phyloP scores from a whole-genome alignment of 2,888 invertebrate genomes.

The Cryptus viduatorius region DNA sequence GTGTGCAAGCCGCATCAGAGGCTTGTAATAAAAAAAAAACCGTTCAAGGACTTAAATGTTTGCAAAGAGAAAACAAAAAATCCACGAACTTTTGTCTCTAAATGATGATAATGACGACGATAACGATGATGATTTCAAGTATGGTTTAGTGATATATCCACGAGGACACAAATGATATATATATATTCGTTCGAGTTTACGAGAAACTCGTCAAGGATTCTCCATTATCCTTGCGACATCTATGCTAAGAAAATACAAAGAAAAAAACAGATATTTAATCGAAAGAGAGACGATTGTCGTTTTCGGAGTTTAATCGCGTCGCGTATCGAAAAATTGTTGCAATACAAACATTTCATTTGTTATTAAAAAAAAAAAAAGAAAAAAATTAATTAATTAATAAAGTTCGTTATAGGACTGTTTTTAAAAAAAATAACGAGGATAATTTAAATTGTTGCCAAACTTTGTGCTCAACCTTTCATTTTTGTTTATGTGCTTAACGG shows the following conservation, averaged over 20 bases:
- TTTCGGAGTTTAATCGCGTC: conserved; percentile 28
- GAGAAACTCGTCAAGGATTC: conserved; percentile 14
- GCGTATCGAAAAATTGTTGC: conserved; percentile 17
- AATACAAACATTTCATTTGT: conserved; percentile 40
- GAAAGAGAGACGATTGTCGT: conserved; percentile 8
- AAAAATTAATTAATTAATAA: conserved; percentile 6
- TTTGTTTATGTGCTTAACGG: conserved; percentile 14
- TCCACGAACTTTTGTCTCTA: conserved; percentile 68
- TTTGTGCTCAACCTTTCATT: conserved; percentile 44
- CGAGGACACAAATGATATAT: neutral
- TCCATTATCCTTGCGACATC: conserved; percentile 33
- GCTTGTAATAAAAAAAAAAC: conserved; percentile 69
- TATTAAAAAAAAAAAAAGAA: conserved; percentile 18
- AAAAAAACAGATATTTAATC: conserved; percentile 19
- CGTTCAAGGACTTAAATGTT: conserved; percentile 72
- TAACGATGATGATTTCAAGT: conserved; percentile 20
- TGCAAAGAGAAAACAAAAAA: conserved; percentile 61
- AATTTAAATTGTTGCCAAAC: conserved; percentile 41
- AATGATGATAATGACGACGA: conserved; percentile 8
- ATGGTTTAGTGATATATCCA: conserved; percentile 12
- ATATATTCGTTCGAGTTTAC: conserved; percentile 25
- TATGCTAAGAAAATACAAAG: conserved; percentile 21
- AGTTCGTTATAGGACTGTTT: conserved; percentile 28
- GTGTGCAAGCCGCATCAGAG: conserved; percentile 78
- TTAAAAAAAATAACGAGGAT: conserved; percentile 34